Evolutionary conservation across 1,140 invertebrate genomes (phyloP).

Genomic region (Propsilocerus akamusi): DNA sequence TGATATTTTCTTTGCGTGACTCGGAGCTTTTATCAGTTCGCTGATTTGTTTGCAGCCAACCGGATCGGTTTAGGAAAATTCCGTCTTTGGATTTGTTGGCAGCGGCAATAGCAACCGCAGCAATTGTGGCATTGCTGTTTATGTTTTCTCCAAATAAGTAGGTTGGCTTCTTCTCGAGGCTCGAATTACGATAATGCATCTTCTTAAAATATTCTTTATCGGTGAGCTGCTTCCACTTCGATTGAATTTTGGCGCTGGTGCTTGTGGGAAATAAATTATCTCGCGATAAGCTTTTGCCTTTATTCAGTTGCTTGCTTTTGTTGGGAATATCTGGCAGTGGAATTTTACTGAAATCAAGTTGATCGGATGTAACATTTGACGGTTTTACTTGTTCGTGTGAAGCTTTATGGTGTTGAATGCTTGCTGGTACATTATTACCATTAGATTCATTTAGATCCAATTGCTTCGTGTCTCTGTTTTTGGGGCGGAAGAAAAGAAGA

Average conservation of each 20-base stretch:
- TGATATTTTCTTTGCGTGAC: slow-evolving; percentile 11
- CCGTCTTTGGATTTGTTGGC: slow-evolving; percentile 14
- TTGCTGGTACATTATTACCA: too few relatives aligned
- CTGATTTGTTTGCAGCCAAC: slow-evolving; percentile 23
- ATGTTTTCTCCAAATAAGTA: slow-evolving; percentile 22
- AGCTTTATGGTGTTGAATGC: too few relatives aligned
- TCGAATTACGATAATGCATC: slow-evolving; percentile 7
- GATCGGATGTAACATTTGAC: slow-evolving; percentile 11
- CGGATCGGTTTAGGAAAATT: slow-evolving; percentile 23
- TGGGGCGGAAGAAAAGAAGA: too few relatives aligned
- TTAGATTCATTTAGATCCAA: too few relatives aligned
- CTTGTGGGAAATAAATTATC: slow-evolving; percentile 4
- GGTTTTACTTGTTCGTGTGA: too few relatives aligned
- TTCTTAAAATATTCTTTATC: slow-evolving; percentile 1
- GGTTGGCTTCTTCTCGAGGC: slow-evolving; percentile 11
- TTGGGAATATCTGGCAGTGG: slow-evolving; percentile 21
- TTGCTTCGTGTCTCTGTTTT: too few relatives aligned
- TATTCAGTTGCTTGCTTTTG: slow-evolving; percentile 9
- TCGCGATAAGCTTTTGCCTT: not conserved
- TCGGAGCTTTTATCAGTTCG: slow-evolving; percentile 3
- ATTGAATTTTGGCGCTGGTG: not conserved
- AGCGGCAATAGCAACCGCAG: slow-evolving; percentile 9
- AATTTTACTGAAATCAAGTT: slow-evolving; percentile 19
- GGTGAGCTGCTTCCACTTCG: not conserved
- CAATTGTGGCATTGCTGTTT: slow-evolving; percentile 9